phyloP scores from a whole-genome alignment of 1,140 invertebrate species.

The Hyles vespertilio region DNA sequence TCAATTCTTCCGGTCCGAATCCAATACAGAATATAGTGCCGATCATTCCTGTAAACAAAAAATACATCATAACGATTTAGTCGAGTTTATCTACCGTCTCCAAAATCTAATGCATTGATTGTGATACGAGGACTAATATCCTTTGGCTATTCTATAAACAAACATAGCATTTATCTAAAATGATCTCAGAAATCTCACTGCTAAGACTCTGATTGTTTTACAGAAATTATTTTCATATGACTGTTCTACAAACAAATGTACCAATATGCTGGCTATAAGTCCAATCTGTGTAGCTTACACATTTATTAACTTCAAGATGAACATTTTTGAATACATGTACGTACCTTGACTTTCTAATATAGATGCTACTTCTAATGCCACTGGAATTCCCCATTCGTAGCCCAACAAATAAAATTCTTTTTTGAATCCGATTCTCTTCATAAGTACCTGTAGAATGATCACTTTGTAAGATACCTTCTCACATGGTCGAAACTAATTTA shows the following conservation, averaged over 20 bases:
- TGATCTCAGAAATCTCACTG: too few relatives aligned
- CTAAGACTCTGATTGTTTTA: too few relatives aligned
- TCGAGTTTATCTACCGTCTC: too few relatives aligned
- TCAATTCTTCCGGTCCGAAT: conserved; percentile 27
- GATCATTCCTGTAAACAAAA: conserved; percentile 26
- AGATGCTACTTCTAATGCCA: conserved; percentile 32
- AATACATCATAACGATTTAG: not conserved
- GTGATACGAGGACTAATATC: too few relatives aligned
- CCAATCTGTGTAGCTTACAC: too few relatives aligned
- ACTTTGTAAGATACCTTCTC: not conserved
- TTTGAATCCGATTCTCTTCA: conserved; percentile 15
- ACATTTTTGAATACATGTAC: not conserved
- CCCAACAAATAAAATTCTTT: conserved; percentile 29
- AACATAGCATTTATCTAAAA: too few relatives aligned
- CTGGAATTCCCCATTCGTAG: conserved; percentile 32
- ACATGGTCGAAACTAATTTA: not conserved
- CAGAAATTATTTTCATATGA: too few relatives aligned
- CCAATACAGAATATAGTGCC: conserved; percentile 46
- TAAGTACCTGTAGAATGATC: conserved; percentile 2
- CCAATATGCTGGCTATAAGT: too few relatives aligned
- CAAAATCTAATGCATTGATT: not conserved
- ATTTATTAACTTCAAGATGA: not conserved
- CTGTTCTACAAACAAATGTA: too few relatives aligned
- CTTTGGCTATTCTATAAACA: too few relatives aligned
- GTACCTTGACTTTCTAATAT: conserved; percentile 36